Base-by-base conservation (phyloP, 2,888 invertebrate genomes). In the Conistra vaccinii region DNA sequence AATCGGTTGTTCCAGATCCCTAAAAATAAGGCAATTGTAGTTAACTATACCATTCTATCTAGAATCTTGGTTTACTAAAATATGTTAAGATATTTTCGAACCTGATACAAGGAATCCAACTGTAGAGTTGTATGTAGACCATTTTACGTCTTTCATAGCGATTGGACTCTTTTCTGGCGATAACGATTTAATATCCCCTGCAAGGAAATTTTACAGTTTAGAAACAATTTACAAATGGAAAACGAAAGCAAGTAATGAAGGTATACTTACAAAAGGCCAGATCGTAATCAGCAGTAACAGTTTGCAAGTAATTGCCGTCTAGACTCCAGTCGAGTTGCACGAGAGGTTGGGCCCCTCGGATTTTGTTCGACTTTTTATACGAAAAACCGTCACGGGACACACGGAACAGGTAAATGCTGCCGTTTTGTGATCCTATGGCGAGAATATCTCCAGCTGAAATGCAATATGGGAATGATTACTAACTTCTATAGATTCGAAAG, bases 301-400 rank as follows among this genome's bases (percentile, higher is more conserved):
- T 98, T 95, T 99, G 99, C 76, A 99, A 95, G 91, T 97, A 98
- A 91, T 97, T 98, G 74, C 98, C 98, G 91, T 99, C 99, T 58
- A 98, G 97, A 92, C 99, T 99, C 99, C 99, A 99, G 92, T 99
- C 99, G 71, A 99, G 95, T 89, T 99, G 98, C 78, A 98, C 97
- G 6, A 99, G 96, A 0, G 98, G 98, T 90, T 98, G 98, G 0
- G 98, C 97, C 0, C 98, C 98, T 26, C 98, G 97, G 78, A 98
- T 98, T 94, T 98, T 98, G 91, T 98, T 98, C 23, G 98, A 98
- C 91, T 98, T 98, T 91, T 98, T 98, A 93, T 98, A 99, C 0
- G 98, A 98, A 92, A 98, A 98, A 3, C 99, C 99, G 91, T 99
- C 98, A 66, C 99, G 97, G 20, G 98, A 98, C 6, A 99, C 98